These are phyloP conservation scores for Chaetodon trifasciatus DNA, from an alignment of 2,797 vertebrate species.

Conservation along the genomic window DNA sequence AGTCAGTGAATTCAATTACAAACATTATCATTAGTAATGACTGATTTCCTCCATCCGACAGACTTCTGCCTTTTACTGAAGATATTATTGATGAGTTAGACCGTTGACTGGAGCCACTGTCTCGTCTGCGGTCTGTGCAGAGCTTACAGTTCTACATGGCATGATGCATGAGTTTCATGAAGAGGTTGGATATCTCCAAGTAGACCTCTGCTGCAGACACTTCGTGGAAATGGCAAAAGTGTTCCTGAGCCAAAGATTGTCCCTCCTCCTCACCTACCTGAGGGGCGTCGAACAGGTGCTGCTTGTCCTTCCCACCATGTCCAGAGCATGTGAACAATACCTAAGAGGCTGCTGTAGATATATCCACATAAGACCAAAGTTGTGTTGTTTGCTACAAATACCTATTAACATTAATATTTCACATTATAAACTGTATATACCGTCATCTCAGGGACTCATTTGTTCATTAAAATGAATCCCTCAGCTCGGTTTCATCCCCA, in stretches of 20 bases:
- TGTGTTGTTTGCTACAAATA: not conserved
- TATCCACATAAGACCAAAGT: too few relatives aligned
- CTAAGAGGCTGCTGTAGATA: too few relatives aligned
- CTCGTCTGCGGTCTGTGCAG: conserved; percentile 64
- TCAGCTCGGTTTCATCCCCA: conserved; percentile 48
- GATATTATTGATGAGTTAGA: conserved; percentile 81
- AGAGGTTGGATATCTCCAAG: conserved; percentile 73
- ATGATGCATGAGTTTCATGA: conserved; percentile 76
- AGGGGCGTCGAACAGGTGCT: conserved; percentile 68
- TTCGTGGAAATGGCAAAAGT: conserved; percentile 65
- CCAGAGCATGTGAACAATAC: too few relatives aligned
- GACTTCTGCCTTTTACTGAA: conserved; percentile 80
- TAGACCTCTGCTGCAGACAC: conserved; percentile 72
- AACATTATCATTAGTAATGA: conserved; percentile 21
- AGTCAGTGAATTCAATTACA: conserved; percentile 21
- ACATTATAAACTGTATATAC: conserved; percentile 26
- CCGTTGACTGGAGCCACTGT: conserved; percentile 78
- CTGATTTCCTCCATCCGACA: conserved; percentile 64
- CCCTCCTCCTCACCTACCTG: conserved; percentile 67
- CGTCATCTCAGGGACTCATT: conserved; percentile 63
- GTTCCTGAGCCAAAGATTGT: conserved; percentile 11
- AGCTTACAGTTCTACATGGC: conserved; percentile 74
- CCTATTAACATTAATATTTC: conserved; percentile 35
- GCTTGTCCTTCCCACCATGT: not conserved
- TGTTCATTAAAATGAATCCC: conserved; percentile 65